A percentile compares a stretch with the other conserved stretches of the same genome.
These are phyloP conservation scores for Pocillopora damicornis DNA, from an alignment of 64 coral and sea anemone species.

Conservation along the genomic window DNA sequence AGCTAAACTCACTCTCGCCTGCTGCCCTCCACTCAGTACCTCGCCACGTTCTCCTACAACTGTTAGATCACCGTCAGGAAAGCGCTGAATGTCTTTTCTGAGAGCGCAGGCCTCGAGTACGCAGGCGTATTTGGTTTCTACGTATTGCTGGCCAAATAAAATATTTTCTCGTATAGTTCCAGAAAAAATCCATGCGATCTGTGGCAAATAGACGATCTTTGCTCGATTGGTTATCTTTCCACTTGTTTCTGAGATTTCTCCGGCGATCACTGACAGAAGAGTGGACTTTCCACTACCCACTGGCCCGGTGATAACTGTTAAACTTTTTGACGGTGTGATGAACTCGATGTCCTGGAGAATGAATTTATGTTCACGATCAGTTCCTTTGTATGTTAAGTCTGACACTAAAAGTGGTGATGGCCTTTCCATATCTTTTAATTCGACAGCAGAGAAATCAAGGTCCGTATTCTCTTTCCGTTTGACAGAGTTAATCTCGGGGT, in stretches of 20 bases:
- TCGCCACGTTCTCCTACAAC: slow-evolving; percentile 27
- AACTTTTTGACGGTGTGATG: background rate
- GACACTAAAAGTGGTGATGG: background rate
- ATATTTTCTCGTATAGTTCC: slow-evolving; percentile 17
- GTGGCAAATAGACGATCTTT: background rate
- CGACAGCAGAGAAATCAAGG: background rate
- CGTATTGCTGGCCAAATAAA: background rate
- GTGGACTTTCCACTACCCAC: background rate
- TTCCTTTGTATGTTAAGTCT: background rate
- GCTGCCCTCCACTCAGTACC: slow-evolving; percentile 27
- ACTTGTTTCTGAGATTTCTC: background rate
- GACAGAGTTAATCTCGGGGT: background rate
- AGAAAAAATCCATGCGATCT: slow-evolving; percentile 9
- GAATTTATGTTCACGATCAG: background rate
- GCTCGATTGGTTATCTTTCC: background rate
- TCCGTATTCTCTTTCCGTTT: background rate
- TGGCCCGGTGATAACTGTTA: background rate
- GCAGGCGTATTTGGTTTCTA: background rate
- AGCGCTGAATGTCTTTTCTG: background rate
- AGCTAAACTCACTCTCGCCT: slow-evolving; percentile 12
- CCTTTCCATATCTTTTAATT: background rate
- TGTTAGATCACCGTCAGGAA: slow-evolving; percentile 4
- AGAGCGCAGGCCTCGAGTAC: slow-evolving; percentile 1
- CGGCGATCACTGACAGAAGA: background rate
- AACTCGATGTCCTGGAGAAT: background rate